phyloP scores from a whole-genome alignment of 2,797 vertebrate genomes.

The Siniperca obscura region DNA sequence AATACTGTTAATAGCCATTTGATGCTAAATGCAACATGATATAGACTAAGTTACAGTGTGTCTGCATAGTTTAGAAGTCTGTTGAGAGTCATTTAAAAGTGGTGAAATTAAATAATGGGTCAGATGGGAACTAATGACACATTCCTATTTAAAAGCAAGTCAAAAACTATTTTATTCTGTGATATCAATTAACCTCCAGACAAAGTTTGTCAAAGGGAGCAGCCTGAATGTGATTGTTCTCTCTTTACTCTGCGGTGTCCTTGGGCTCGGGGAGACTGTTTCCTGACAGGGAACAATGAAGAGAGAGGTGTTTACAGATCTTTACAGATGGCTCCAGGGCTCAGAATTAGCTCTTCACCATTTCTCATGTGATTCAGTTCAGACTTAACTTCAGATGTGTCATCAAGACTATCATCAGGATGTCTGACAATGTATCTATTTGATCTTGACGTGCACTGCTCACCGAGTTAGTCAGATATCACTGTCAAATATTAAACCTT shows the following conservation, averaged over 20 bases:
- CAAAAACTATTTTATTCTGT: conserved; percentile 61
- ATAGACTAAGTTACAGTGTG: conserved; percentile 1
- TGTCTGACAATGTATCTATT: conserved; percentile 72
- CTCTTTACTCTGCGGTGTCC: conserved; percentile 76
- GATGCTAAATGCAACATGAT: conserved; percentile 20
- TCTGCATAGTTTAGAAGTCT: conserved; percentile 25
- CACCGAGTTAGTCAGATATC: conserved; percentile 74
- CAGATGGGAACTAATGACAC: conserved; percentile 64
- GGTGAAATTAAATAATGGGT: conserved; percentile 62
- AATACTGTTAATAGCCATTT: conserved; percentile 8
- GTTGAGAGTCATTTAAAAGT: conserved; percentile 38
- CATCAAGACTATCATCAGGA: conserved; percentile 75
- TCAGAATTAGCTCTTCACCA: conserved; percentile 78
- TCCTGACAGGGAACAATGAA: conserved; percentile 82
- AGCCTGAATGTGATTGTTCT: conserved; percentile 70
- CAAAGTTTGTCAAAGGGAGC: conserved; percentile 72
- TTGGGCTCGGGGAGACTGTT: conserved; percentile 77
- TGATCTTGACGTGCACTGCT: conserved; percentile 75
- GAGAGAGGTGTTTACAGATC: conserved; percentile 84
- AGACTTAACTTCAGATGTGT: conserved; percentile 81
- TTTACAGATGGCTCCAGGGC: conserved; percentile 77
- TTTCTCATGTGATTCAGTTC: conserved; percentile 80
- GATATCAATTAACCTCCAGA: conserved; percentile 81
- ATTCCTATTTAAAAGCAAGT: conserved; percentile 70
- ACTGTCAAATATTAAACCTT: conserved; percentile 79